Percentiles rank a stretch among this genome's conserved stretches.
Evolutionary conservation across 2,113 vertebrate species (phyloP).

Genomic region (Manacus vitellinus): DNA sequence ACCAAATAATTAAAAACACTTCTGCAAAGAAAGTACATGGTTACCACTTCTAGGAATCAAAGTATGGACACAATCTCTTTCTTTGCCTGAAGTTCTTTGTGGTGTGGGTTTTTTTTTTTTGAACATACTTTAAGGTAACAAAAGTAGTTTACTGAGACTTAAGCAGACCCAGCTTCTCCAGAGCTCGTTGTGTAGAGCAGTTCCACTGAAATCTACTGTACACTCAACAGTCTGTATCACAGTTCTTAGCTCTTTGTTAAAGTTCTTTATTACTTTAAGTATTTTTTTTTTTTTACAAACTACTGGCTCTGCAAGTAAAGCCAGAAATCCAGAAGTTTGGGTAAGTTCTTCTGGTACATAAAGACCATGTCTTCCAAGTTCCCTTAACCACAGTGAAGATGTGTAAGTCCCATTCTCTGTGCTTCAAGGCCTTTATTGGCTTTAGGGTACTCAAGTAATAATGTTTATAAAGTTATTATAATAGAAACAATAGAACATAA

Average conservation of each 20-base stretch:
- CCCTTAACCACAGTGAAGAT: not conserved
- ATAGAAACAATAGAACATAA: not conserved
- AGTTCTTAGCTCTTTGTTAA: not conserved
- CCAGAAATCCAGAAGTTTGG: not conserved
- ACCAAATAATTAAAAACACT: not conserved
- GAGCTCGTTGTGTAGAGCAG: not conserved
- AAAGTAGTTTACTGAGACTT: not conserved
- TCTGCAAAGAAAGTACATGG: not conserved
- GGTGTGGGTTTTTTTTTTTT: not conserved
- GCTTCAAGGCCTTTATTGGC: not conserved
- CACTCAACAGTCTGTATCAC: not conserved
- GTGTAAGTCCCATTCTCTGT: not conserved
- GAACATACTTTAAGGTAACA: not conserved
- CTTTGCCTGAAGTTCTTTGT: not conserved
- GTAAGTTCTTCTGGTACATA: not conserved
- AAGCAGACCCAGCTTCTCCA: not conserved
- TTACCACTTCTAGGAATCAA: not conserved
- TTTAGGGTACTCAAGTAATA: not conserved
- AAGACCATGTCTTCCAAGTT: not conserved
- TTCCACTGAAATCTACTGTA: not conserved
- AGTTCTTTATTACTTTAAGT: not conserved
- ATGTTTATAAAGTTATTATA: constrained; percentile 26
- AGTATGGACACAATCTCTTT: not conserved
- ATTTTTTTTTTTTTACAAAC: not conserved
- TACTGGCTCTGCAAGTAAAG: not conserved